A percentile compares a stretch with the other conserved stretches of the same genome.
These are phyloP conservation scores for Rhea americana DNA, from an alignment of 2,113 vertebrate genomes.

Conservation along the genomic window DNA sequence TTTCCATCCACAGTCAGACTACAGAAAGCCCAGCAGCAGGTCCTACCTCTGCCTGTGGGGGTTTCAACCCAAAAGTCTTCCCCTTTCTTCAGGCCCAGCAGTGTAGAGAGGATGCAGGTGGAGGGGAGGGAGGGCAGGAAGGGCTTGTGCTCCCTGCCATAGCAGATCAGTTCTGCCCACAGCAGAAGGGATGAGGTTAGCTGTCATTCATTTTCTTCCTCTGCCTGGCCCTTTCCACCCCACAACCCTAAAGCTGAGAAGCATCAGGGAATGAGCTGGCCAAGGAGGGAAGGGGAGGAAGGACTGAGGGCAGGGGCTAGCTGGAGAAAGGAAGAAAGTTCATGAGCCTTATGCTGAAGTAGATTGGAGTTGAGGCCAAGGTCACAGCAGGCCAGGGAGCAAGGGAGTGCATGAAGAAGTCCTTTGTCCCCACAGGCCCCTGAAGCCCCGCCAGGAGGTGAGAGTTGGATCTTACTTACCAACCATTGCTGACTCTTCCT, in stretches of 20 bases:
- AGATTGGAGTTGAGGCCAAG: not conserved
- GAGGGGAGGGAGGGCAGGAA: no score
- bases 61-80: no score
- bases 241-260: not conserved
- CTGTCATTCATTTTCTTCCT: no score
- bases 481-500: not conserved
- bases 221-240: no score
- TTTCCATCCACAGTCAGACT: no score
- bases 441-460: not conserved
- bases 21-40: no score
- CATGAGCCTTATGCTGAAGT: not conserved
- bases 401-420: not conserved
- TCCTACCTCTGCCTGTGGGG: no score
- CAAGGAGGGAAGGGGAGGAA: not conserved
- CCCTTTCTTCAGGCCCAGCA: no score
- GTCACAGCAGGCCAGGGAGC: not conserved
- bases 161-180: no score
- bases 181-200: no score
- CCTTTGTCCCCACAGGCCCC: not conserved
- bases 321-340: not conserved
- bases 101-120: no score
- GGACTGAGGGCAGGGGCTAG: not conserved
- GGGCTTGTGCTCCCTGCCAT: no score
- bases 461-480: not conserved
- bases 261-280: not conserved